Evolutionary conservation across 1,140 invertebrate species (phyloP).

Genomic region (Nautilus pompilius): DNA sequence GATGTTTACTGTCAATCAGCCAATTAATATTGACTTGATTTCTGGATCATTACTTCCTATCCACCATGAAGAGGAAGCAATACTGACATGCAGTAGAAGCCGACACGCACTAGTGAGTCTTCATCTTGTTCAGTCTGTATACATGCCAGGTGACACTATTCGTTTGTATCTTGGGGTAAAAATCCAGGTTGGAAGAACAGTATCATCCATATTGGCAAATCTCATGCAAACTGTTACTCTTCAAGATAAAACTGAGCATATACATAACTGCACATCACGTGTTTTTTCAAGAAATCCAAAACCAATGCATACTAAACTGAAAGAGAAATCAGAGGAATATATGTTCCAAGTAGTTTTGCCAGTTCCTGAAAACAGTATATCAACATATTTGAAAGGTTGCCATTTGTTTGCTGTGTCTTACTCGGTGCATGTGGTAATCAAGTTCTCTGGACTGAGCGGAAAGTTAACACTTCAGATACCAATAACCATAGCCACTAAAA

Average conservation of each 20-base stretch:
- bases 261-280: no score
- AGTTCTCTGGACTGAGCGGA: conserved; percentile 31
- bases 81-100: neutral
- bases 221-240: no score
- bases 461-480: conserved; percentile 35
- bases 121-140: neutral
- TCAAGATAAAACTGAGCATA: no score
- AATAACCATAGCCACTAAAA: conserved; percentile 35
- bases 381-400: conserved; percentile 30
- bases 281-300: conserved; percentile 27
- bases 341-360: conserved; percentile 30
- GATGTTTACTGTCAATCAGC: conserved; percentile 26
- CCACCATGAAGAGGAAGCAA: conserved; percentile 19
- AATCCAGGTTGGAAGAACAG: conserved; percentile 3
- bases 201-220: conserved; percentile 18
- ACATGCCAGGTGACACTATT: neutral
- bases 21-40: conserved; percentile 34
- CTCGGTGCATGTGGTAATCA: conserved; percentile 25
- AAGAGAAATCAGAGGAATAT: conserved; percentile 10
- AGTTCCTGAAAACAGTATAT: conserved; percentile 27
- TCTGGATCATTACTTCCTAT: conserved; percentile 27
- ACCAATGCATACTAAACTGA: conserved; percentile 13
- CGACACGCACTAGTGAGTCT: neutral
- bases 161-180: neutral
- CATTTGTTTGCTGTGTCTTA: conserved; percentile 30